Evolutionary conservation across 2,797 vertebrate species (phyloP).

Genomic region (Trachops cirrhosus): DNA sequence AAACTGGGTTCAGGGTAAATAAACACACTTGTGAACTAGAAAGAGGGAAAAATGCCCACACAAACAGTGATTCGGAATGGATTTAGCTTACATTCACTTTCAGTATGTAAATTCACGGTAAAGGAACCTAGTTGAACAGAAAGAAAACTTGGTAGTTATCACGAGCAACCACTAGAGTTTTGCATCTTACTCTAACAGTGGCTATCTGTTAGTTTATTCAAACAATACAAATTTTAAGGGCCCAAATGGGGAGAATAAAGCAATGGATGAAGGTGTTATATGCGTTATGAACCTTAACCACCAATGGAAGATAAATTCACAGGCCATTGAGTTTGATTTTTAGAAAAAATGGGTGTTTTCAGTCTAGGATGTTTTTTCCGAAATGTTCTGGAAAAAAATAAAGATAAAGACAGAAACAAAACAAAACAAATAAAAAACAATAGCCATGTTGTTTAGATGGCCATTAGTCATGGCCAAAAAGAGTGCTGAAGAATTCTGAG

Average conservation of each 20-base stretch:
- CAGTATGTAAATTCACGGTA: neutral
- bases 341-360: neutral
- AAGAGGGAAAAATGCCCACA: neutral
- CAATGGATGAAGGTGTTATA: neutral
- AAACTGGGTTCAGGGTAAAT: neutral
- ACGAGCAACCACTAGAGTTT: neutral
- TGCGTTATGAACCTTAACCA: neutral
- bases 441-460: neutral
- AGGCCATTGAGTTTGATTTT: neutral
- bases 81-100: neutral
- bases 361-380: neutral
- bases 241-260: neutral
- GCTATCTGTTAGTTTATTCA: neutral
- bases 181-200: neutral
- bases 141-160: neutral
- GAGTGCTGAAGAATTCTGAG: neutral
- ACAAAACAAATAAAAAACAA: neutral
- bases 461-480: neutral
- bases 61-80: neutral
- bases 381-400: neutral
- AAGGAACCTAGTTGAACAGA: neutral
- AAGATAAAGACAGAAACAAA: neutral
- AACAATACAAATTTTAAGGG: neutral
- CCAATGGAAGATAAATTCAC: neutral
- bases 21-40: neutral